Percentiles rank a stretch among this genome's conserved stretches.
Conservation (phyloP, 2,888 invertebrate genomes). For the Rapana venosa region DNA sequence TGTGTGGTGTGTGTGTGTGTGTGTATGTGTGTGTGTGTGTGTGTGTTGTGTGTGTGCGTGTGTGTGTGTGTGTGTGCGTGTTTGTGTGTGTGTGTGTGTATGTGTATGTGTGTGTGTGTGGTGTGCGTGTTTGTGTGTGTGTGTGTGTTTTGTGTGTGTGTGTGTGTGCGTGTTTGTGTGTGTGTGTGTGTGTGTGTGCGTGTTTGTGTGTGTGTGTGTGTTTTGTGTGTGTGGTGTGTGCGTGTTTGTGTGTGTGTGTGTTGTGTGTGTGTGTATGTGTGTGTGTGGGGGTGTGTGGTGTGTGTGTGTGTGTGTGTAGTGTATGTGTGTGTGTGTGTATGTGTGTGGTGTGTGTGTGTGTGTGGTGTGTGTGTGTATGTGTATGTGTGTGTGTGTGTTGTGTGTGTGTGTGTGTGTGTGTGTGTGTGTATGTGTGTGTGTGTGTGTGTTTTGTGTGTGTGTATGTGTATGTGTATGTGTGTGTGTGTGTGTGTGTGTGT, state of each 20-base stretch:
- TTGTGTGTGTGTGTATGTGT: slow-evolving; percentile 1
- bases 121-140: no score
- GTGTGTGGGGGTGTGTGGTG: no score
- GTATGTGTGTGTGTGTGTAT: background rate
- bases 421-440: background rate
- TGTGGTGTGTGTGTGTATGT: background rate
- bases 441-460: background rate
- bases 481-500: background rate
- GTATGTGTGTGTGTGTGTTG: background rate
- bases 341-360: background rate
- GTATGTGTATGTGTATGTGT: background rate
- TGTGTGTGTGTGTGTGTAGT: background rate
- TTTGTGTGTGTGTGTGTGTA: background rate
- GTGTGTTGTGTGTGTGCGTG: background rate
- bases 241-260: background rate
- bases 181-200: background rate
- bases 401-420: slow-evolving; percentile 13
- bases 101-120: background rate
- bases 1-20: background rate
- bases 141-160: no score
- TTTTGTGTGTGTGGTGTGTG: background rate
- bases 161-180: background rate
- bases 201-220: background rate
- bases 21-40: background rate
- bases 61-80: background rate